Evolutionary conservation across 2,888 invertebrate species (phyloP).

Genomic region (Phalera bucephala): DNA sequence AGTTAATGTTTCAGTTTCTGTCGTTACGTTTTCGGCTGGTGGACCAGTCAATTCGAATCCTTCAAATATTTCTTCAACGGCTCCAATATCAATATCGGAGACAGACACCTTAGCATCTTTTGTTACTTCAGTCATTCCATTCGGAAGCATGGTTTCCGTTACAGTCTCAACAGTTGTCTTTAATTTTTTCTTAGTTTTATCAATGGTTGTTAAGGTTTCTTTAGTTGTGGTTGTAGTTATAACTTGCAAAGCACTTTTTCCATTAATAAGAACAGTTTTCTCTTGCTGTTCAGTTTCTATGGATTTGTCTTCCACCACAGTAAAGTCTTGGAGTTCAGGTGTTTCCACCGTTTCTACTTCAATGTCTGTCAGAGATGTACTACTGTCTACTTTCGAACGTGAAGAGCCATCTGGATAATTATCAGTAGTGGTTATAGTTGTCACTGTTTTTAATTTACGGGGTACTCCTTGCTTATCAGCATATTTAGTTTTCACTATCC

Average conservation of each 20-base stretch:
- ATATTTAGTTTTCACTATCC: constrained; percentile 59
- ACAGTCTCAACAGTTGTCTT: constrained; percentile 67
- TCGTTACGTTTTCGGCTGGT: constrained; percentile 48
- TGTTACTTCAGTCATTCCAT: constrained; percentile 66
- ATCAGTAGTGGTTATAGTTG: constrained; percentile 64
- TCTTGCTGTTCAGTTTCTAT: constrained; percentile 57
- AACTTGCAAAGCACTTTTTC: constrained; percentile 58
- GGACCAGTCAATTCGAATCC: constrained; percentile 47
- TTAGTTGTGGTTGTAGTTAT: constrained; percentile 65
- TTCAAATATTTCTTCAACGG: constrained; percentile 32
- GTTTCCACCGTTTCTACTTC: constrained; percentile 44
- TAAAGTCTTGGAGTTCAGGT: constrained; percentile 55
- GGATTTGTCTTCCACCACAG: constrained; percentile 52
- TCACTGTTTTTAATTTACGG: constrained; percentile 65
- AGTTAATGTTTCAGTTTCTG: constrained; percentile 42
- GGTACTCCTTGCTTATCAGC: constrained; percentile 49
- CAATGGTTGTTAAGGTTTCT: constrained; percentile 56
- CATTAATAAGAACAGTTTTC: constrained; percentile 52
- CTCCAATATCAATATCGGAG: constrained; percentile 49
- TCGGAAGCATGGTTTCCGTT: constrained; percentile 61
- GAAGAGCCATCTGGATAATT: constrained; percentile 74
- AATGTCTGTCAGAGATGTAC: constrained; percentile 62
- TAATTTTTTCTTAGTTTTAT: constrained; percentile 60
- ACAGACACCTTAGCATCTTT: constrained; percentile 70
- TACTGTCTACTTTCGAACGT: constrained; percentile 64